phyloP scores from a whole-genome alignment of 2,888 invertebrate genomes.

The Lypha dubia region DNA sequence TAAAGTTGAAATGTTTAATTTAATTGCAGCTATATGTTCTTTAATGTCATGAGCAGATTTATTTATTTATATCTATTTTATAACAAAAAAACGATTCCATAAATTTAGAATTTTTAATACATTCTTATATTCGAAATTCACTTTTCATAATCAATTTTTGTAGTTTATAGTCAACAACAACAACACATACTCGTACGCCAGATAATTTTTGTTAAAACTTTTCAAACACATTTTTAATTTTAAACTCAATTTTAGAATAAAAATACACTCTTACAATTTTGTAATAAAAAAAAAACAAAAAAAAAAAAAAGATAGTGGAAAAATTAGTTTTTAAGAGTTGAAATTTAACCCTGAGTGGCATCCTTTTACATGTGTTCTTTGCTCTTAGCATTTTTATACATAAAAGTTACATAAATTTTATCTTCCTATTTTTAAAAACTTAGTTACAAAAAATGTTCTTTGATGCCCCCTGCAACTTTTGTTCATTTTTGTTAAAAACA shows the following conservation, averaged over 20 bases:
- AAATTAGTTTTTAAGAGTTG: slow-evolving; percentile 24
- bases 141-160: slow-evolving; percentile 32
- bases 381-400: slow-evolving; percentile 22
- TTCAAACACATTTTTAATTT: slow-evolving; percentile 25
- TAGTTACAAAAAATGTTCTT: slow-evolving; percentile 38
- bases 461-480: slow-evolving; percentile 62
- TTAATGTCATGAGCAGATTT: no score
- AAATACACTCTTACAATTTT: not conserved
- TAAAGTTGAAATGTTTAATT: no score
- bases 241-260: not conserved
- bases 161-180: slow-evolving; percentile 34
- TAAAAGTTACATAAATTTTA: slow-evolving; percentile 19
- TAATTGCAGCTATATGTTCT: no score
- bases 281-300: no score
- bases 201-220: slow-evolving; percentile 14
- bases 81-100: no score
- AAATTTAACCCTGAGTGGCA: slow-evolving; percentile 48
- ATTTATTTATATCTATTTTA: not conserved
- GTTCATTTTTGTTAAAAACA: slow-evolving; percentile 30
- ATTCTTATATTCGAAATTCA: not conserved
- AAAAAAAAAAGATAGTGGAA: slow-evolving; percentile 22
- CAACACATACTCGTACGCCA: slow-evolving; percentile 22
- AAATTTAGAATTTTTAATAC: no score
- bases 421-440: slow-evolving; percentile 15
- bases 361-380: slow-evolving; percentile 42